Percentiles rank a stretch among this genome's conserved stretches.
These are phyloP conservation scores for Prosopocoilus inquinatus DNA, from an alignment of 2,888 invertebrate genomes.

Conservation along the genomic window DNA sequence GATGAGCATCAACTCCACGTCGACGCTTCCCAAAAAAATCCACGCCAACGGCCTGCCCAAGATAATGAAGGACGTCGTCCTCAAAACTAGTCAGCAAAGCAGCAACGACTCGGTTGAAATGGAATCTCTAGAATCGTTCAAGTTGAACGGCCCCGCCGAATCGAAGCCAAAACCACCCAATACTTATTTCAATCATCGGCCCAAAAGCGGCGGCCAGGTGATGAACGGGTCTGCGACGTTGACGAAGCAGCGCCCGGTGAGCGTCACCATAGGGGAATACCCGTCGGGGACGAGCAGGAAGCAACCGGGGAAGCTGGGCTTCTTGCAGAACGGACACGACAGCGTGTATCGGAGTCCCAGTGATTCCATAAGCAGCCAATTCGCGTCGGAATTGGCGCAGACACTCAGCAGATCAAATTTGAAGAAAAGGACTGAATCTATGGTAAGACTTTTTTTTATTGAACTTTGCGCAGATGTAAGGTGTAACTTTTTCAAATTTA, in stretches of 20 bases:
- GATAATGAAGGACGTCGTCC: constrained; percentile 14
- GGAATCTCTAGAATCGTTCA: constrained; percentile 74
- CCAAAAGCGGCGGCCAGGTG: constrained; percentile 43
- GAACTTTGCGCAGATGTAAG: too few relatives aligned
- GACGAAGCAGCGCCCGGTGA: constrained; percentile 62
- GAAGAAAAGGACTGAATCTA: constrained; percentile 67
- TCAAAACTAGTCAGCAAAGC: constrained; percentile 26
- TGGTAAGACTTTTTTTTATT: constrained; percentile 50
- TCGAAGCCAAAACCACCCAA: constrained; percentile 66
- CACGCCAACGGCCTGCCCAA: constrained; percentile 26
- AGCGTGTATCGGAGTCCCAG: constrained; percentile 31
- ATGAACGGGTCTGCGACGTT: constrained; percentile 51
- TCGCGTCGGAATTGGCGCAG: constrained; percentile 72
- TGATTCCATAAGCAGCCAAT: constrained; percentile 61
- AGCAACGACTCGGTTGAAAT: constrained; percentile 64
- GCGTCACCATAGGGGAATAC: constrained; percentile 71
- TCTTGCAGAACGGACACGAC: constrained; percentile 55
- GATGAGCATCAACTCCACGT: constrained; percentile 43
- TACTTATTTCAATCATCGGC: constrained; percentile 60
- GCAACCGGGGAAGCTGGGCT: constrained; percentile 72
- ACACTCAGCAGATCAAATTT: constrained; percentile 77
- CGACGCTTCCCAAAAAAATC: constrained; percentile 31
- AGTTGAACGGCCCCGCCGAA: constrained; percentile 63
- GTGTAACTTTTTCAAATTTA: too few relatives aligned
- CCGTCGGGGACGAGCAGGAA: constrained; percentile 57